These are phyloP conservation scores for Drosophila borborema DNA, from an alignment of 2,888 invertebrate genomes.

Conservation along the genomic window DNA sequence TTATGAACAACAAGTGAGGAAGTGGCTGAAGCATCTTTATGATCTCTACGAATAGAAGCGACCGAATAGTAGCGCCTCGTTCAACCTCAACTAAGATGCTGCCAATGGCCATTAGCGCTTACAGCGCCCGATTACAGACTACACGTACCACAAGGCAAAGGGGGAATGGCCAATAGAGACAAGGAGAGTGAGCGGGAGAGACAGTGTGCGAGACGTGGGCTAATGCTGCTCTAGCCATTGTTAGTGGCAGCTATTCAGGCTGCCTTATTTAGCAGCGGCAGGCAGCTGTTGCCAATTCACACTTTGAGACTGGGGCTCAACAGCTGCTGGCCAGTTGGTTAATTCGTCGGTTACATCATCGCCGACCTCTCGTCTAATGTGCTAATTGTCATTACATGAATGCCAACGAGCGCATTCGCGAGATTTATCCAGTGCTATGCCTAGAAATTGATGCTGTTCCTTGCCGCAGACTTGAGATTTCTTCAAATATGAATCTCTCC, in stretches of 20 bases:
- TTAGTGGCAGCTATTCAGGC: constrained; percentile 38
- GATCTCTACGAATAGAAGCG: constrained; percentile 37
- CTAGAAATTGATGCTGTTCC: constrained; percentile 4
- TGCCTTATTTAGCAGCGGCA: constrained; percentile 73
- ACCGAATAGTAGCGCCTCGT: constrained; percentile 42
- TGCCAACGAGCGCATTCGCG: constrained; percentile 34
- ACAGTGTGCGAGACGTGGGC: constrained; percentile 59
- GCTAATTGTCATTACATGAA: constrained; percentile 77
- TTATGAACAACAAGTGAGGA: constrained; percentile 78
- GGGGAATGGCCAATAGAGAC: not conserved
- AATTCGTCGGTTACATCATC: constrained; percentile 68
- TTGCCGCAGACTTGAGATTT: not conserved
- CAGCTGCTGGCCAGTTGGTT: constrained; percentile 27
- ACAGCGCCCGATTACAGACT: constrained; percentile 77
- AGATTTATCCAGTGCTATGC: not conserved
- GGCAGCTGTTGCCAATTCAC: constrained; percentile 72
- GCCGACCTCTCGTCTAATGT: constrained; percentile 39
- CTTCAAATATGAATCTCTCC: not conserved
- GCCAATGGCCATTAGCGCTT: constrained; percentile 79
- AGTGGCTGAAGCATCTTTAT: constrained; percentile 73
- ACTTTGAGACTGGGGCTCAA: constrained; percentile 44
- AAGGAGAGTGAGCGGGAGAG: not conserved
- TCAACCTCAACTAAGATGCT: constrained; percentile 38
- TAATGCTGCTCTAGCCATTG: constrained; percentile 66
- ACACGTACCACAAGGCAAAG: constrained; percentile 38